phyloP scores from a whole-genome alignment of 2,888 invertebrate genomes.

The Dicyrtoma fusca region DNA sequence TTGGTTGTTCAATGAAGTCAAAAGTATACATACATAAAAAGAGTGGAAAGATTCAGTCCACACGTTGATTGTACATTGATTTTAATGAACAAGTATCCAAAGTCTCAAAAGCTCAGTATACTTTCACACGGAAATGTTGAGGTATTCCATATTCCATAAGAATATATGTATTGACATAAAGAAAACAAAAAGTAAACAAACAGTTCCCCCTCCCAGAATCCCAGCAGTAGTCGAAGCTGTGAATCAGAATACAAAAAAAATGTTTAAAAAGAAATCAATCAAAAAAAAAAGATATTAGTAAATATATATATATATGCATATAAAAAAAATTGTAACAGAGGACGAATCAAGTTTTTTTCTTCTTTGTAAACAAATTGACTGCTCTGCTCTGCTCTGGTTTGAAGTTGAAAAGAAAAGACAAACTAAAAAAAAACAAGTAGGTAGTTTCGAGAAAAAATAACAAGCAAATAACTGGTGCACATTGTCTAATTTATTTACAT shows the following conservation, averaged over 20 bases:
- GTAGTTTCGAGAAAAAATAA: slow-evolving; percentile 24
- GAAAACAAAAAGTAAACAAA: too few species aligned
- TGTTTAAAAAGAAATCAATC: neutral
- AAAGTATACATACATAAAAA: neutral
- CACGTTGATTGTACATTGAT: too few species aligned
- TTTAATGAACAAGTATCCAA: too few species aligned
- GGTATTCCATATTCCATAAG: too few species aligned
- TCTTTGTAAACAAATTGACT: slow-evolving; percentile 8
- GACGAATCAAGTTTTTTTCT: slow-evolving; percentile 23
- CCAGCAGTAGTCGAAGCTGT: too few species aligned
- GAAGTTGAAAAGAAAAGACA: neutral
- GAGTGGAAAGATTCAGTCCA: neutral
- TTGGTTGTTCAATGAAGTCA: neutral
- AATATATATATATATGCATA: neutral
- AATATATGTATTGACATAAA: too few species aligned
- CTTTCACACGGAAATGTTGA: too few species aligned
- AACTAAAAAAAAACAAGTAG: slow-evolving; percentile 19
- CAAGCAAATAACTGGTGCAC: slow-evolving; percentile 38
- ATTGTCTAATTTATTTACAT: slow-evolving; percentile 39
- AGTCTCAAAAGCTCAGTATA: too few species aligned
- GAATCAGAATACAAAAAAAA: too few species aligned
- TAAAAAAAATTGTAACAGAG: slow-evolving; percentile 6
- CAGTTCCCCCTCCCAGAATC: too few species aligned
- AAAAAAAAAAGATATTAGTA: neutral
- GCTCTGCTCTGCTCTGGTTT: neutral